phyloP scores from a whole-genome alignment of 2,797 vertebrate genomes.

The Myripristis jacobus region DNA sequence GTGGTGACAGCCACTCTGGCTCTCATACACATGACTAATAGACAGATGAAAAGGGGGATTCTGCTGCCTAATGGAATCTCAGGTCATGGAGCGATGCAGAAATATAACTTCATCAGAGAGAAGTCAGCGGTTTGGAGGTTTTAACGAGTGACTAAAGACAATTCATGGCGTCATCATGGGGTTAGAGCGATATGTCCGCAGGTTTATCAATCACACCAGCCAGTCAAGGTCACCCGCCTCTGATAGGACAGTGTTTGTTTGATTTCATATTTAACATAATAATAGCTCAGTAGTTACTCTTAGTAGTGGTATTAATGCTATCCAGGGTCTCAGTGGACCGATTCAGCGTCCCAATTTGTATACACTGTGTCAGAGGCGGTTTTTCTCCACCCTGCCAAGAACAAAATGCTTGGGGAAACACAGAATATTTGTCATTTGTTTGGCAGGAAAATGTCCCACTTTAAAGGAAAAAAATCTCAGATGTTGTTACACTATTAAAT shows the following conservation, averaged over 20 bases:
- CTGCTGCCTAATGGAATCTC: constrained; percentile 11
- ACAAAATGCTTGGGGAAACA: neutral
- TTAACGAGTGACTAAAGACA: neutral
- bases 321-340: neutral
- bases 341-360: too few species aligned
- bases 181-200: neutral
- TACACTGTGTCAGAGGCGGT: neutral
- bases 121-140: neutral
- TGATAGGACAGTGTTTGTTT: too few species aligned
- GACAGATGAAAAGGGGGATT: constrained; percentile 14
- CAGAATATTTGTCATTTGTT: neutral
- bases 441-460: neutral
- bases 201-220: neutral
- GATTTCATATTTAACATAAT: constrained; percentile 1
- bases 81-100: neutral
- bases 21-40: constrained; percentile 34
- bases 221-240: neutral
- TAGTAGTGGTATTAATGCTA: neutral
- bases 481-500: neutral
- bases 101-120: neutral
- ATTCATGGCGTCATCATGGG: neutral
- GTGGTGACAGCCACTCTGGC: constrained; percentile 18
- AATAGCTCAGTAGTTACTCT: neutral
- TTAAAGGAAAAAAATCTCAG: neutral
- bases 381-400: neutral